These are phyloP conservation scores for Atractosteus spatula DNA, from an alignment of 2,113 vertebrate species.

Conservation along the genomic window DNA sequence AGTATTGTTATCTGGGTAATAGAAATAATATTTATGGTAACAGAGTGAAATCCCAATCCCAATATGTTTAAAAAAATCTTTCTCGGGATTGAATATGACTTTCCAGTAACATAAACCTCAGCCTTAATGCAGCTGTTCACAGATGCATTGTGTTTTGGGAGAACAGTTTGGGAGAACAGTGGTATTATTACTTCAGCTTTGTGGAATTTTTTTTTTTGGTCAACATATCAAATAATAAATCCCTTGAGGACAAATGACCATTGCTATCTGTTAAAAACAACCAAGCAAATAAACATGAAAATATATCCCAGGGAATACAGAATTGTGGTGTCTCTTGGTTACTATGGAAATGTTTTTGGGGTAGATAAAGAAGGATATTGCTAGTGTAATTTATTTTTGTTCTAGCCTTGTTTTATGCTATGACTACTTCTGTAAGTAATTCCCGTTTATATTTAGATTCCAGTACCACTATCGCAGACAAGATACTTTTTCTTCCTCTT, in stretches of 20 bases:
- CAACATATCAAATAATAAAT: constrained; percentile 39
- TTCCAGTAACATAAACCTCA: constrained; percentile 8
- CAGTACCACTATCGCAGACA: background rate
- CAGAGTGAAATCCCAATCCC: constrained; percentile 13
- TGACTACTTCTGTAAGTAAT: constrained; percentile 8
- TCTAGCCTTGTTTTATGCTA: constrained; percentile 20
- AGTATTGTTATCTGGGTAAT: constrained; percentile 33
- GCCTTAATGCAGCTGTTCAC: constrained; percentile 25
- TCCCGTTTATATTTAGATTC: constrained; percentile 15
- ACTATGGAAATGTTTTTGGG: background rate
- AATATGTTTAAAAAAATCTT: constrained; percentile 28
- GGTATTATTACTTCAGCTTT: constrained; percentile 45
- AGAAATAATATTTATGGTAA: constrained; percentile 24
- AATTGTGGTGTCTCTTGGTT: background rate
- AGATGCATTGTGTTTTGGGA: constrained; percentile 20
- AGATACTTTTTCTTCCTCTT: background rate
- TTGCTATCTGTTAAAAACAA: constrained; percentile 31
- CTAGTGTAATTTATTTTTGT: background rate
- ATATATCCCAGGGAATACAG: constrained; percentile 7
- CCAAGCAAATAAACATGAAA: constrained; percentile 34
- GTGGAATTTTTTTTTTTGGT: constrained; percentile 40
- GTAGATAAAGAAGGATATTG: background rate
- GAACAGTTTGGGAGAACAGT: constrained; percentile 40
- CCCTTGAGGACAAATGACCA: constrained; percentile 30
- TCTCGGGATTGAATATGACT: constrained; percentile 14